A percentile compares a stretch with the other conserved stretches of the same genome.
phyloP scores from a whole-genome alignment of 2,888 invertebrate species.

The Pyrrhopygopsis socrates region DNA sequence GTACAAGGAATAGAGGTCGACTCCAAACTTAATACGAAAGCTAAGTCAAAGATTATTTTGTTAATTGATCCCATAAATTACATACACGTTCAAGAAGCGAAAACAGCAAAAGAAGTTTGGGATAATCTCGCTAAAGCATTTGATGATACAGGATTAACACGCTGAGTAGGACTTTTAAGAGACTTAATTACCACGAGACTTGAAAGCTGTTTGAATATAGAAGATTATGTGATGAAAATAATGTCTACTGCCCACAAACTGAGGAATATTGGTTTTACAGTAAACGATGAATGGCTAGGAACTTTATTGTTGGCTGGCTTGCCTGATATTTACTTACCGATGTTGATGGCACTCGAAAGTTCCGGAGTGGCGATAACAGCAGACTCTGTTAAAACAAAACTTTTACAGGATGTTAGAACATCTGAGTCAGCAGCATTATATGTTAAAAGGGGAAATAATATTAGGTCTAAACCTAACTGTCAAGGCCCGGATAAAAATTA shows the following conservation, averaged over 20 bases:
- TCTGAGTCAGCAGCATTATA: slow-evolving; percentile 1
- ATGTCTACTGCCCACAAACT: background rate
- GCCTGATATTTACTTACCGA: background rate
- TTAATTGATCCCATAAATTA: slow-evolving; percentile 6
- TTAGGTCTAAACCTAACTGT: background rate
- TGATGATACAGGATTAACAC: no score
- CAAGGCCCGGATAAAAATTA: background rate
- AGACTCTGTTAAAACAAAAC: slow-evolving; percentile 15
- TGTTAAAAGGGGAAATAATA: slow-evolving; percentile 10
- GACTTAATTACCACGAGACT: background rate
- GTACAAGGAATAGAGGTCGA: slow-evolving; percentile 35
- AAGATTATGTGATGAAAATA: background rate
- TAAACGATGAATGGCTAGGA: background rate
- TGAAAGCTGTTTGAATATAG: background rate
- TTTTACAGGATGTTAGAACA: slow-evolving; percentile 21
- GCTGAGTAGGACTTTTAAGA: no score
- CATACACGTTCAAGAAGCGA: background rate
- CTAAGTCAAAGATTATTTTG: slow-evolving; percentile 41
- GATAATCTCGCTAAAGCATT: no score
- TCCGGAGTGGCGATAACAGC: background rate
- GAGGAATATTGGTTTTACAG: background rate
- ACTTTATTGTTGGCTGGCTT: background rate
- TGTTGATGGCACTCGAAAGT: background rate
- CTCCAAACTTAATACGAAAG: slow-evolving; percentile 9
- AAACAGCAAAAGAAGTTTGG: no score